Evolutionary conservation across 2,797 vertebrate species (phyloP).

Genomic region (Eulemur coronatus): DNA sequence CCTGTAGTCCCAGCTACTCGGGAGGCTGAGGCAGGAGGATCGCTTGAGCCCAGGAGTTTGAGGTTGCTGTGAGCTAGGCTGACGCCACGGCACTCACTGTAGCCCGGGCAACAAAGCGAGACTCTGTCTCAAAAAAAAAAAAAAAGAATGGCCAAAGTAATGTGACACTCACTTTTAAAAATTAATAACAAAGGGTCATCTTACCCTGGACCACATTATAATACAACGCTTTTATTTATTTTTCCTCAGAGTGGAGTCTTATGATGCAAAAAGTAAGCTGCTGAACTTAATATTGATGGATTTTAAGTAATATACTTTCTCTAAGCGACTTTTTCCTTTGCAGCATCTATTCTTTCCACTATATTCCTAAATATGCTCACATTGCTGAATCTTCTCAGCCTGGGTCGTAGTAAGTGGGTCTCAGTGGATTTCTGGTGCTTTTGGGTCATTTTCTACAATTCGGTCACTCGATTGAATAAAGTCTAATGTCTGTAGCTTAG

Average conservation of each 20-base stretch:
- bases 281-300: neutral
- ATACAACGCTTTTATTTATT: neutral
- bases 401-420: neutral
- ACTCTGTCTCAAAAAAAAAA: too few relatives aligned
- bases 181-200: neutral
- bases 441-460: neutral
- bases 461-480: neutral
- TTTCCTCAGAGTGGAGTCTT: neutral
- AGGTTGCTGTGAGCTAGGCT: too few relatives aligned
- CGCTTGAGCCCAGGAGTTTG: too few relatives aligned
- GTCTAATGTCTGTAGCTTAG: neutral
- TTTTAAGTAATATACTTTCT: neutral
- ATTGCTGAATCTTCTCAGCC: neutral
- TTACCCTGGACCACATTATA: neutral
- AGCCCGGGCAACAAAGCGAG: too few relatives aligned
- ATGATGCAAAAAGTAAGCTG: neutral
- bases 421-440: neutral
- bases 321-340: neutral
- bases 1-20: too few relatives aligned
- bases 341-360: fast-evolving
- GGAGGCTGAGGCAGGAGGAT: too few relatives aligned
- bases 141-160: neutral
- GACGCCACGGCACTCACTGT: too few relatives aligned
- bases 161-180: neutral
- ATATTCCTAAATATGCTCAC: fast-evolving